Conservation (phyloP, 2,113 vertebrate species). For the Lepisosteus oculatus region DNA sequence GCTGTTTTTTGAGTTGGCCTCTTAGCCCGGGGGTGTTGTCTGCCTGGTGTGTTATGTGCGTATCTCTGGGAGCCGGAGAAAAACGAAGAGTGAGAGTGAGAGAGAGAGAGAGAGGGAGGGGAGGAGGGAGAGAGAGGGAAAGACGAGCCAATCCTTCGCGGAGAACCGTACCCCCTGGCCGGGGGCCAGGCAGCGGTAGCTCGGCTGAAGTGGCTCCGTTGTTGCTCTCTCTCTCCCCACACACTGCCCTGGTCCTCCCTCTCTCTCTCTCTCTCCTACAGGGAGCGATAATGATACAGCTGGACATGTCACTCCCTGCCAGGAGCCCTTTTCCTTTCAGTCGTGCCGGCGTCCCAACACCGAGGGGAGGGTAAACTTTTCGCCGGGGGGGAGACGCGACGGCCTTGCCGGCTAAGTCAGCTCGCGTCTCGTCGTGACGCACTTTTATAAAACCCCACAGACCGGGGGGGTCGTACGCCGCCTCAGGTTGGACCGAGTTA, state of each 20-base stretch:
- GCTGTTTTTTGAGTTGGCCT: slow-evolving; percentile 15
- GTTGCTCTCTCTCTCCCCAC: slow-evolving; percentile 43
- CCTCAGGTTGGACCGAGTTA: too few species aligned
- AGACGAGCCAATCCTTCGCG: slow-evolving; percentile 57
- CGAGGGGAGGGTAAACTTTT: too few species aligned
- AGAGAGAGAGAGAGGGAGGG: slow-evolving; percentile 40
- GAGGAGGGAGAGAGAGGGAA: slow-evolving; percentile 38
- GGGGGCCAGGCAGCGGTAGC: slow-evolving; percentile 55
- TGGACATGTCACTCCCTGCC: slow-evolving; percentile 41
- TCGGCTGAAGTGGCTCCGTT: slow-evolving; percentile 57
- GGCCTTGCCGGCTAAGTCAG: too few species aligned
- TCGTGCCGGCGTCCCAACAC: too few species aligned
- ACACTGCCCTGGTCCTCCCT: slow-evolving; percentile 31
- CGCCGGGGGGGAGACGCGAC: too few species aligned
- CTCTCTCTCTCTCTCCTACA: slow-evolving; percentile 26
- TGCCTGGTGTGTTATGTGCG: slow-evolving; percentile 49
- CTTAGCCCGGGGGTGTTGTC: slow-evolving; percentile 40
- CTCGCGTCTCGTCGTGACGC: too few species aligned
- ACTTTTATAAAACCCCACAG: too few species aligned
- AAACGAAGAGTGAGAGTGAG: slow-evolving; percentile 49
- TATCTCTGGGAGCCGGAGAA: slow-evolving; percentile 48
- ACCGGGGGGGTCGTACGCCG: too few species aligned
- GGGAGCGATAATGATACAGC: slow-evolving; percentile 45
- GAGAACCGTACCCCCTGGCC: slow-evolving; percentile 36
- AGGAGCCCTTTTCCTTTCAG: too few species aligned